These are phyloP conservation scores for Tinamus guttatus DNA, from an alignment of 2,113 vertebrate genomes.

Conservation along the genomic window DNA sequence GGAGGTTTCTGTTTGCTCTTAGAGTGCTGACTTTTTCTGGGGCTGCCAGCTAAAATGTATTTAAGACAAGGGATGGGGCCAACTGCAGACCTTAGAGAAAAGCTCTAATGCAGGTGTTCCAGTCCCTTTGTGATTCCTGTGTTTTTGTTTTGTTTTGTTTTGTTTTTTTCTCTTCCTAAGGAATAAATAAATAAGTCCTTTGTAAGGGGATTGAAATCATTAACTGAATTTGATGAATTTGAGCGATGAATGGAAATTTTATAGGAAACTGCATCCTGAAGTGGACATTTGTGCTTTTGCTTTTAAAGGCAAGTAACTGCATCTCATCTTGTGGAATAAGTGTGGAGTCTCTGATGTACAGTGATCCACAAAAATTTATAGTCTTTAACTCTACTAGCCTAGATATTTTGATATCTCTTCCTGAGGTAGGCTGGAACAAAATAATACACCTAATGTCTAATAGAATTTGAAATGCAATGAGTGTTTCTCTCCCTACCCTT, in stretches of 20 bases:
- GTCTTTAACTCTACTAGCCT: neutral
- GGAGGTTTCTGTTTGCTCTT: neutral
- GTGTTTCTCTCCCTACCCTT: neutral
- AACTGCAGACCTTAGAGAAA: neutral
- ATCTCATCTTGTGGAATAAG: neutral
- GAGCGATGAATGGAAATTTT: neutral
- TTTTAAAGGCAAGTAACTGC: neutral
- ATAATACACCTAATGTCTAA: neutral
- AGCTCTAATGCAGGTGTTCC: neutral
- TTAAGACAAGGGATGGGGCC: neutral
- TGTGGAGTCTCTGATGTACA: neutral
- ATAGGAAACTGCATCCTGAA: neutral
- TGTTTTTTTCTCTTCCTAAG: neutral
- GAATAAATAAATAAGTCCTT: neutral
- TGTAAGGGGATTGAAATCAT: neutral
- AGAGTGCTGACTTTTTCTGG: neutral
- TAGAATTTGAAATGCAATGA: neutral
- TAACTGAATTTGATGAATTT: neutral
- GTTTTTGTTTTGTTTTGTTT: neutral
- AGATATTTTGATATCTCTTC: neutral
- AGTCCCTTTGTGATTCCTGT: accelerated
- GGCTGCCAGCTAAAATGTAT: neutral
- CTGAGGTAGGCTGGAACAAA: neutral
- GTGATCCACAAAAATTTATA: neutral
- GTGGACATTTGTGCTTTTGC: neutral